phyloP scores from a whole-genome alignment of 2,888 invertebrate species.

The Catocala sponsa region DNA sequence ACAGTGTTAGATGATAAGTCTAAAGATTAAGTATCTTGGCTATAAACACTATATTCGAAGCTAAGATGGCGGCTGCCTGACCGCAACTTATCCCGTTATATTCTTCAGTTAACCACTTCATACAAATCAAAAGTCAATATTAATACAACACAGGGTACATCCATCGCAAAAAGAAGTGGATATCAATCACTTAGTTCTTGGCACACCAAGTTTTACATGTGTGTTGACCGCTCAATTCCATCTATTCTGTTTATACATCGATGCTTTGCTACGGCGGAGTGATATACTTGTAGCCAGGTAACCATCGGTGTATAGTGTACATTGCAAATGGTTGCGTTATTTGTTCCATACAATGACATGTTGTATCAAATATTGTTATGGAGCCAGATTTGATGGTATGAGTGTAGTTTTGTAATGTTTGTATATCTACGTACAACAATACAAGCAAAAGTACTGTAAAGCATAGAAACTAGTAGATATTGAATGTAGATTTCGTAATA shows the following conservation, averaged over 20 bases:
- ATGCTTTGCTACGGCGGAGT: neutral
- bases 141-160: no score
- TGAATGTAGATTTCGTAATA: no score
- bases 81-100: no score
- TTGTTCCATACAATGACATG: neutral
- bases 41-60: no score
- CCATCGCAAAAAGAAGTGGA: no score
- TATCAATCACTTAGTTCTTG: conserved; percentile 3
- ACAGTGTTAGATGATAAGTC: no score
- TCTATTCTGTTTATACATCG: conserved; percentile 1
- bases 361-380: neutral
- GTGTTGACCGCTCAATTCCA: conserved; percentile 5
- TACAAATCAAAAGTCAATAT: no score
- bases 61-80: no score
- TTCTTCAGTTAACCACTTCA: no score
- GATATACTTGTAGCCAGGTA: neutral
- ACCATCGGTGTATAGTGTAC: neutral
- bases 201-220: neutral
- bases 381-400: neutral
- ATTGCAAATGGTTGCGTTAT: neutral
- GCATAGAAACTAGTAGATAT: no score
- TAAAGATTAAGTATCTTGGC: no score
- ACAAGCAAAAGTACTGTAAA: no score
- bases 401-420: neutral
- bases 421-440: neutral